A percentile compares a stretch with the other conserved stretches of the same genome.
Conservation (phyloP, 2,888 invertebrate genomes). For the Ophion obscuratus region DNA sequence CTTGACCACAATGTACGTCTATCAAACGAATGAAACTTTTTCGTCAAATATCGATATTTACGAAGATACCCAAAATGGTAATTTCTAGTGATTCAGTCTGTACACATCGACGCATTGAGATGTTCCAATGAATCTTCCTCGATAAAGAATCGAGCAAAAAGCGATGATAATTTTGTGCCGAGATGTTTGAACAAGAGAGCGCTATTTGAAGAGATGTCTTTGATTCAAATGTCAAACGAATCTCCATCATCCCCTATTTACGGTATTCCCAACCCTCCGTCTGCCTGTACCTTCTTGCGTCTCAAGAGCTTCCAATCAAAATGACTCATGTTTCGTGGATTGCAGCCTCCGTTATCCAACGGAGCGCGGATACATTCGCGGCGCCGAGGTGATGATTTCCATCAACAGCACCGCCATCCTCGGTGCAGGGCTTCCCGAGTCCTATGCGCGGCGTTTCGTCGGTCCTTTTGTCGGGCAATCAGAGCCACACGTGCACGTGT, state of each 20-base stretch:
- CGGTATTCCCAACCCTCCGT: background rate
- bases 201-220: too few species aligned
- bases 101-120: too few species aligned
- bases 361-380: background rate
- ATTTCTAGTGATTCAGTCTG: too few species aligned
- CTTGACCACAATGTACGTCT: too few species aligned
- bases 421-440: constrained; percentile 2
- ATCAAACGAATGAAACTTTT: too few species aligned
- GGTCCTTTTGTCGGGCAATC: constrained; percentile 29
- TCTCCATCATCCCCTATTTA: background rate
- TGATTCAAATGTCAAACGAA: too few species aligned
- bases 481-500: background rate
- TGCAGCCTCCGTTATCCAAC: constrained; percentile 65
- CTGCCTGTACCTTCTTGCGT: constrained; percentile 80
- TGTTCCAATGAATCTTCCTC: too few species aligned
- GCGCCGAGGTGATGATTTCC: background rate
- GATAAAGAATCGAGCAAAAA: too few species aligned
- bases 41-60: too few species aligned
- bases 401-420: background rate
- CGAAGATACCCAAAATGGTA: too few species aligned
- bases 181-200: too few species aligned
- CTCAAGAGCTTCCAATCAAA: constrained; percentile 83
- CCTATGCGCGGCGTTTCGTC: constrained; percentile 23
- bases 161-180: too few species aligned
- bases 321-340: constrained; percentile 80